Percentiles rank a stretch among this genome's conserved stretches.
These are phyloP conservation scores for Acanthisitta chloris DNA, from an alignment of 2,113 vertebrate genomes.

Conservation along the genomic window DNA sequence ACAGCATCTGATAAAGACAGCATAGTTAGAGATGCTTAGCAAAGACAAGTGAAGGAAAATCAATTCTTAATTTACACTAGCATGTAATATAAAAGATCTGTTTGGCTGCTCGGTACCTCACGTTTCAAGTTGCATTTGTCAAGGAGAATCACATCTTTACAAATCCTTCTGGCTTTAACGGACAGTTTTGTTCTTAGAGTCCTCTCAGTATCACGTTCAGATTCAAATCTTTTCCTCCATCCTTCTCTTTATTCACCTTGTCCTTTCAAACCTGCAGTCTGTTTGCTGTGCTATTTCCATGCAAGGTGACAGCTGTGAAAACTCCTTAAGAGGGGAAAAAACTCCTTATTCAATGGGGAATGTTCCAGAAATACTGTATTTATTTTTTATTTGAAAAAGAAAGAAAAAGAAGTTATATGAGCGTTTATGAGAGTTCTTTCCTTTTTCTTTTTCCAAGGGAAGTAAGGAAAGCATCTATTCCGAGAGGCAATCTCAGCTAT, in stretches of 20 bases:
- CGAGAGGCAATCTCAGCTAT: not conserved
- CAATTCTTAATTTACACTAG: constrained; percentile 44
- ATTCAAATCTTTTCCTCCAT: not conserved
- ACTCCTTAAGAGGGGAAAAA: not conserved
- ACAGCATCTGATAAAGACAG: constrained; percentile 18
- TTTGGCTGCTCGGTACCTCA: not conserved
- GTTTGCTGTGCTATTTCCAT: not conserved
- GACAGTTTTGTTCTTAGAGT: not conserved
- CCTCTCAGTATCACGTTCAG: not conserved
- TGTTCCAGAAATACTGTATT: not conserved
- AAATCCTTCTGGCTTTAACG: not conserved
- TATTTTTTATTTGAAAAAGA: not conserved
- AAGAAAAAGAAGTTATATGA: not conserved
- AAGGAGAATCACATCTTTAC: not conserved
- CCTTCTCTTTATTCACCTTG: not conserved
- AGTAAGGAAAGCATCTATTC: not conserved
- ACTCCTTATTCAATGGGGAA: rapidly evolving
- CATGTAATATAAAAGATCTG: not conserved
- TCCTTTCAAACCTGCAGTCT: not conserved
- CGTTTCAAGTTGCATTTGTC: not conserved
- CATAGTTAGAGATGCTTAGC: not conserved
- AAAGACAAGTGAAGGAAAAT: constrained; percentile 56
- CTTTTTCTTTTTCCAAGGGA: rapidly evolving
- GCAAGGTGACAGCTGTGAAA: not conserved
- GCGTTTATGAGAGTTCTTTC: not conserved